These are phyloP conservation scores for Embidobia sp. DNA, from an alignment of 2,888 invertebrate species.

Conservation along the genomic window DNA sequence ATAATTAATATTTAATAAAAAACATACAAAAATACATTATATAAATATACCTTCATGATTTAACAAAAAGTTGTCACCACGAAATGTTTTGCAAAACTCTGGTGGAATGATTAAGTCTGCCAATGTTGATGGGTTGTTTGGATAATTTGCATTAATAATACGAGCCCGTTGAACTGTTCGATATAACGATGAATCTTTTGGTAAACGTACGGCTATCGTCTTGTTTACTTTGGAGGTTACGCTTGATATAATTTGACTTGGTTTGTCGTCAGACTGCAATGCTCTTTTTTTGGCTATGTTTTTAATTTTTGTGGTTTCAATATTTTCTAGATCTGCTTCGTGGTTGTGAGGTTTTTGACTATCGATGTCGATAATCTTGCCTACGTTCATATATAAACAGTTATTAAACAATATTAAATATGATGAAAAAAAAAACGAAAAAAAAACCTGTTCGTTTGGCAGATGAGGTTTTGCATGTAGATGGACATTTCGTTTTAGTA, in stretches of 20 bases:
- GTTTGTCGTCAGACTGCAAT: not conserved
- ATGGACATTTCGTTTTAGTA: not conserved
- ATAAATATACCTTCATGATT: constrained; percentile 4
- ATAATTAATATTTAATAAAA: constrained; percentile 1
- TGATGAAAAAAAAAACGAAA: not conserved
- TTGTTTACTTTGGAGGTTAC: not conserved
- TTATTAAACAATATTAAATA: not conserved
- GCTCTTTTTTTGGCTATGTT: not conserved
- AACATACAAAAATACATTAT: not conserved
- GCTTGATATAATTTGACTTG: constrained; percentile 2
- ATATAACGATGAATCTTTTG: not conserved
- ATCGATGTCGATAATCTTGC: not conserved
- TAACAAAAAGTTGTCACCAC: constrained; percentile 2
- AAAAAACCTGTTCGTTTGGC: constrained; percentile 1
- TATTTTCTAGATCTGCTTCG: not conserved
- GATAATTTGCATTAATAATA: not conserved
- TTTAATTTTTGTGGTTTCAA: not conserved
- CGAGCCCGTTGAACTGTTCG: not conserved
- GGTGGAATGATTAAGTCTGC: not conserved
- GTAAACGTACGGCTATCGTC: not conserved
- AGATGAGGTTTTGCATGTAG: not conserved
- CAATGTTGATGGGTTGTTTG: not conserved
- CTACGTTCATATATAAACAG: not conserved
- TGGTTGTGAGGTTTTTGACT: constrained; percentile 2
- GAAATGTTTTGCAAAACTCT: constrained; percentile 2